A percentile compares a stretch with the other conserved stretches of the same genome.
phyloP scores from a whole-genome alignment of 2,888 invertebrate species.

The Ochropleura leucogaster region DNA sequence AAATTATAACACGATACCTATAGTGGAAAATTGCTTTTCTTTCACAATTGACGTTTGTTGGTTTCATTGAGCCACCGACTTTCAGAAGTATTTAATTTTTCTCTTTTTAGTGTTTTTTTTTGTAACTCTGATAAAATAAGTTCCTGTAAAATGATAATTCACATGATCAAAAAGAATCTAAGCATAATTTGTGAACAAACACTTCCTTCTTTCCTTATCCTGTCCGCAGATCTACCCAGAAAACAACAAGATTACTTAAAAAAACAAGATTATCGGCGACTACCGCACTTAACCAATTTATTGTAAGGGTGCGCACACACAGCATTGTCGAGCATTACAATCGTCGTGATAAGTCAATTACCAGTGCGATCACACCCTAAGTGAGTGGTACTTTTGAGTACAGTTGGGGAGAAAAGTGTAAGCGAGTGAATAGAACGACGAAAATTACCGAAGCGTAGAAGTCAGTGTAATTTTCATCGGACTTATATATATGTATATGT shows the following conservation, averaged over 20 bases:
- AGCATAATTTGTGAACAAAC: background rate
- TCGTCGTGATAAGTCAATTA: constrained; percentile 88
- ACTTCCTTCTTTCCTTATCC: background rate
- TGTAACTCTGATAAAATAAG: no score
- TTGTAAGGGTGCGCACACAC: constrained; percentile 73
- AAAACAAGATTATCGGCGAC: constrained; percentile 73
- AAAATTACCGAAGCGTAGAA: no score
- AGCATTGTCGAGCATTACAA: constrained; percentile 75
- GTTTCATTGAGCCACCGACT: no score
- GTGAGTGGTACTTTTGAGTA: constrained; percentile 71
- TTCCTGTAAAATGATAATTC: background rate
- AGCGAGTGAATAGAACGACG: no score
- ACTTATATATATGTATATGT: background rate
- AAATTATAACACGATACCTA: no score
- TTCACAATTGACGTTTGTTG: no score
- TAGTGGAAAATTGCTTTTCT: no score
- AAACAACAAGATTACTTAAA: constrained; percentile 60
- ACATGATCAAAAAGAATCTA: background rate
- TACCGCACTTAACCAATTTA: constrained; percentile 82
- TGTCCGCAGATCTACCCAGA: background rate
- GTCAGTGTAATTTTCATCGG: no score
- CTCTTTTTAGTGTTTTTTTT: no score
- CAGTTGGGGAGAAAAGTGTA: constrained; percentile 63
- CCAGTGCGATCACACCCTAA: constrained; percentile 83
- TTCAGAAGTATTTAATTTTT: no score